Evolutionary conservation across 2,888 invertebrate species (phyloP).

Genomic region (Chalcis sispes): DNA sequence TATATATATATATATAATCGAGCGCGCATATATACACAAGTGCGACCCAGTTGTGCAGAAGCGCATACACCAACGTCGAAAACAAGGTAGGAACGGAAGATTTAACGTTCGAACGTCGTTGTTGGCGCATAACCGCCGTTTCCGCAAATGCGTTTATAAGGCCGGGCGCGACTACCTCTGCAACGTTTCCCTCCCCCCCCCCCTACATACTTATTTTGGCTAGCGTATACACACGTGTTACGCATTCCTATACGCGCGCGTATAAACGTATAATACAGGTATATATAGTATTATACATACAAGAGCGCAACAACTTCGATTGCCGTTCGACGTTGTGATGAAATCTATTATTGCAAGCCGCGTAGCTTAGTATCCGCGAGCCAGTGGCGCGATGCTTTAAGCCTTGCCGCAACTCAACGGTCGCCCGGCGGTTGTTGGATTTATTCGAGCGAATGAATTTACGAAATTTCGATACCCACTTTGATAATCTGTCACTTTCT

Average conservation of each 20-base stretch:
- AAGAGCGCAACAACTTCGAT: neutral
- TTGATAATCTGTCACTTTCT: neutral
- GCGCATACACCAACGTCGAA: no score
- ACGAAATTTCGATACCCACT: neutral
- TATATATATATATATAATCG: neutral
- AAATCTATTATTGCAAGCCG: slow-evolving; percentile 19
- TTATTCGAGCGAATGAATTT: slow-evolving; percentile 13
- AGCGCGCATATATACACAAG: neutral
- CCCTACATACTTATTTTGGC: no score
- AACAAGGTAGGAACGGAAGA: no score
- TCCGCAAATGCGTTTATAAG: neutral
- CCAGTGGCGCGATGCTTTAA: no score
- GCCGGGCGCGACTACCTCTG: no score
- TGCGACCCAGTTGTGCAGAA: neutral
- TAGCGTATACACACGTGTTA: no score
- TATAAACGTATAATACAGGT: neutral
- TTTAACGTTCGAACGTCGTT: slow-evolving; percentile 18
- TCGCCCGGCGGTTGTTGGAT: neutral
- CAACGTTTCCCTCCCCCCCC: no score
- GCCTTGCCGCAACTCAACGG: no score
- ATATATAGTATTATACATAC: neutral
- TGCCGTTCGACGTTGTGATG: slow-evolving; percentile 3
- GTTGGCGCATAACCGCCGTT: neutral
- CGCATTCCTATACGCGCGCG: no score
- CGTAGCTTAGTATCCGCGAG: neutral